phyloP scores from a whole-genome alignment of 2,113 vertebrate species.

The Lampris megalopsis region DNA sequence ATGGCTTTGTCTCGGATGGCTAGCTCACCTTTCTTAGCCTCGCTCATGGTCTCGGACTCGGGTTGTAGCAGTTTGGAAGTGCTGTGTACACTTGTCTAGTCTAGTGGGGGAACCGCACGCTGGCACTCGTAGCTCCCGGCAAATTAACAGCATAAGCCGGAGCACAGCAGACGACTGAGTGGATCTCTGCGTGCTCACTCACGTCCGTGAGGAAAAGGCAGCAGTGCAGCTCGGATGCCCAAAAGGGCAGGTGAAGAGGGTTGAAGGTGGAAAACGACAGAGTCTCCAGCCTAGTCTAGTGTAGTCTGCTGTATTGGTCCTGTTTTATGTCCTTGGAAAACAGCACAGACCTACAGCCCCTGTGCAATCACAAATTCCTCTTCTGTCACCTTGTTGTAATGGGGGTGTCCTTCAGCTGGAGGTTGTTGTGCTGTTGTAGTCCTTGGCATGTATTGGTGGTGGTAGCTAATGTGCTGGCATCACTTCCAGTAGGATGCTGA shows the following conservation, averaged over 20 bases:
- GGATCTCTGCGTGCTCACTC: slow-evolving; percentile 3
- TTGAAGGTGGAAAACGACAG: not conserved
- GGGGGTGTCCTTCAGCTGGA: slow-evolving; percentile 42
- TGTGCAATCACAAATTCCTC: not conserved
- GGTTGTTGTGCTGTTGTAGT: slow-evolving; percentile 23
- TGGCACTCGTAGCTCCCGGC: not conserved
- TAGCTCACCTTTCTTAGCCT: slow-evolving; percentile 81
- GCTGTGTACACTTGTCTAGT: slow-evolving; percentile 12
- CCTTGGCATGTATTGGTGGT: slow-evolving; percentile 51
- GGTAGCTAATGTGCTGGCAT: slow-evolving; percentile 47
- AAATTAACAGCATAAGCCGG: not conserved
- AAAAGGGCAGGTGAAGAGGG: slow-evolving; percentile 5
- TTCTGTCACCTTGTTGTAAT: slow-evolving; percentile 21
- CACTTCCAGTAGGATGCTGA: slow-evolving; percentile 12
- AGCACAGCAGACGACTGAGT: not conserved
- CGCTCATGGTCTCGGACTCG: slow-evolving; percentile 64
- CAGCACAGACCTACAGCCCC: slow-evolving; percentile 20
- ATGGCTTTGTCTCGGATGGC: slow-evolving; percentile 88
- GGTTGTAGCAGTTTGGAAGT: slow-evolving; percentile 18
- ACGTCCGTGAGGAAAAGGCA: slow-evolving; percentile 1
- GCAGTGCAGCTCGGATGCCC: not conserved
- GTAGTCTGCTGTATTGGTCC: slow-evolving; percentile 14
- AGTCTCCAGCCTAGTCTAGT: not conserved
- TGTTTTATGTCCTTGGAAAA: slow-evolving; percentile 17
- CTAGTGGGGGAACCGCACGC: no score